phyloP scores from a whole-genome alignment of 2,113 vertebrate genomes.

The Callithrix jacchus region DNA sequence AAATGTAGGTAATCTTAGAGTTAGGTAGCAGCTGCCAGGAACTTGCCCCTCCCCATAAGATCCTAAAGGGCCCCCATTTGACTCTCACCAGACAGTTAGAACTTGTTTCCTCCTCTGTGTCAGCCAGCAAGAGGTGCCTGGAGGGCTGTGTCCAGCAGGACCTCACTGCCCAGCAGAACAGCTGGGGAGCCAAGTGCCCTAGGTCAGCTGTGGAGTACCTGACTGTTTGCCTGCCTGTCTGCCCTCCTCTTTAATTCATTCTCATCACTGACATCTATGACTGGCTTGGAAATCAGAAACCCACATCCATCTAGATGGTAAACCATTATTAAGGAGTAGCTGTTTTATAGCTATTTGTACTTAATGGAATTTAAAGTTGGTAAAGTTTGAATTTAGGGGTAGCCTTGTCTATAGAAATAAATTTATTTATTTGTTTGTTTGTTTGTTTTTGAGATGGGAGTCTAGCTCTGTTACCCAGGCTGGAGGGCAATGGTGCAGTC shows the following conservation, averaged over 20 bases:
- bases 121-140: constrained; percentile 33
- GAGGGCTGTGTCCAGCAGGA: constrained; percentile 1
- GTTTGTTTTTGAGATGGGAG: too few relatives aligned
- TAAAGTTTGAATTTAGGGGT: constrained; percentile 26
- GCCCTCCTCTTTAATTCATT: constrained; percentile 37
- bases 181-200: constrained; percentile 1
- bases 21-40: constrained; percentile 55
- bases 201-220: not conserved
- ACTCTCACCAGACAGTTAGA: constrained; percentile 34
- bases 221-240: not conserved
- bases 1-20: constrained; percentile 74
- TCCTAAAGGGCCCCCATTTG: constrained; percentile 38
- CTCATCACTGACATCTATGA: constrained; percentile 7
- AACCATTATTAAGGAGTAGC: constrained; percentile 35
- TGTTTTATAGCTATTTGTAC: constrained; percentile 24
- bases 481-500: too few relatives aligned
- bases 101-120: constrained; percentile 37
- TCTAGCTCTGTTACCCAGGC: too few relatives aligned
- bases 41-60: constrained; percentile 54
- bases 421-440: too few relatives aligned
- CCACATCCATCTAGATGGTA: constrained; percentile 67
- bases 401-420: not conserved
- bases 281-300: constrained; percentile 56
- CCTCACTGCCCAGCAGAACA: not conserved
- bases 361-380: constrained; percentile 47